phyloP scores from a whole-genome alignment of 92 coral and sea anemone species.

The Actinostola sp. region DNA sequence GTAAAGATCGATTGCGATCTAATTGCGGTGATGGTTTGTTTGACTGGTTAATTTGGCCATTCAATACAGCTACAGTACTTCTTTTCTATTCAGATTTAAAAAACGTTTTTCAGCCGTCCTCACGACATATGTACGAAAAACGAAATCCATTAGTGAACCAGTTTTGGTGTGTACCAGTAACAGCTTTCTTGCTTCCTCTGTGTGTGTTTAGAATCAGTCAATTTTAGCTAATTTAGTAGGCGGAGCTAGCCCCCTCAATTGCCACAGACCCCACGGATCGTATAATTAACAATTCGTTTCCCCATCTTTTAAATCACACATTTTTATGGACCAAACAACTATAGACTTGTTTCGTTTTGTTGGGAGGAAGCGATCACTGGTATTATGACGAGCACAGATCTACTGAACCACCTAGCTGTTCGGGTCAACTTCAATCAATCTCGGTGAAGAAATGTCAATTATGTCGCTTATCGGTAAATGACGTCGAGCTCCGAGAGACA shows the following conservation, averaged over 20 bases:
- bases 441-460: slow-evolving; percentile 39
- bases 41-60: slow-evolving; percentile 16
- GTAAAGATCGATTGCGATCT: slow-evolving; percentile 18
- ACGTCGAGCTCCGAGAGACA: no score
- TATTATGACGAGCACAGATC: slow-evolving; percentile 2
- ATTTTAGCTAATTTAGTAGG: slow-evolving; percentile 40
- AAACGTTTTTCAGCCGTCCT: neutral
- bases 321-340: neutral
- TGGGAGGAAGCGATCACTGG: neutral
- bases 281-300: slow-evolving; percentile 8
- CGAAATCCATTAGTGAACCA: slow-evolving; percentile 6
- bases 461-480: slow-evolving; percentile 47
- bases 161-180: slow-evolving; percentile 17
- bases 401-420: neutral
- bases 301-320: slow-evolving; percentile 8
- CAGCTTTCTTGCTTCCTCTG: slow-evolving; percentile 13
- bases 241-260: slow-evolving; percentile 40
- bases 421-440: slow-evolving; percentile 29
- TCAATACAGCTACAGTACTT: no score
- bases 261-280: slow-evolving; percentile 51
- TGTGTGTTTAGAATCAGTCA: slow-evolving; percentile 30
- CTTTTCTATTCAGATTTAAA: neutral
- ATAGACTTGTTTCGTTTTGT: slow-evolving; percentile 2
- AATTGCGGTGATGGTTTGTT: slow-evolving; percentile 17
- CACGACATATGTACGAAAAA: neutral